phyloP scores from a whole-genome alignment of 2,797 vertebrate genomes.

The Hydrocynus forskahlii region DNA sequence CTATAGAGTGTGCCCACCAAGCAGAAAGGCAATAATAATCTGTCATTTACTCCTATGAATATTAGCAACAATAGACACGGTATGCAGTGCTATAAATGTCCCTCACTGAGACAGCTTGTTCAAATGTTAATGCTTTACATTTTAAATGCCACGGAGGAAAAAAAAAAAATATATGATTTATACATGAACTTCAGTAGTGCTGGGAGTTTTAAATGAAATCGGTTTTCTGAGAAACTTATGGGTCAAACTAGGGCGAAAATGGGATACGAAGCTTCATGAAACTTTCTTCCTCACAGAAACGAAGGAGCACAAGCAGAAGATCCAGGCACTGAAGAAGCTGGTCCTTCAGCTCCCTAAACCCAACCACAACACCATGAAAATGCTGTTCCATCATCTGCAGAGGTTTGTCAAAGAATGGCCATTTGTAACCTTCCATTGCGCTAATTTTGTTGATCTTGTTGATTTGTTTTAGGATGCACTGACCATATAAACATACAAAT shows the following conservation, averaged over 20 bases:
- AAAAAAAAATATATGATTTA: not conserved
- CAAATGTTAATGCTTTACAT: constrained; percentile 16
- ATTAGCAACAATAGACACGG: not conserved
- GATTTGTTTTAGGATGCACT: too few relatives aligned
- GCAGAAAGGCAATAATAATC: not conserved
- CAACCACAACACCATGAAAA: constrained; percentile 91
- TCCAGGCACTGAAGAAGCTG: constrained; percentile 82
- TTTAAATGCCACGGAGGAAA: not conserved
- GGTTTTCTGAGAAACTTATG: constrained; percentile 44
- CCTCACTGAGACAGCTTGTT: not conserved
- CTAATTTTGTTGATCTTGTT: too few relatives aligned
- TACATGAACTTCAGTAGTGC: not conserved
- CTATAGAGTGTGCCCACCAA: constrained; percentile 3
- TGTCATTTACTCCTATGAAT: not conserved
- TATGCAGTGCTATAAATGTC: not conserved
- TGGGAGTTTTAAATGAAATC: constrained; percentile 4
- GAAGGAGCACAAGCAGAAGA: constrained; percentile 77
- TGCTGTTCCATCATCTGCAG: constrained; percentile 88
- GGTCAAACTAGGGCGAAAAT: constrained; percentile 34
- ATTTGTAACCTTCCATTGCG: too few relatives aligned
- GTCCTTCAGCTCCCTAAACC: constrained; percentile 86
- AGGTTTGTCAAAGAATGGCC: constrained; percentile 76
- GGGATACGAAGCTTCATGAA: constrained; percentile 37
- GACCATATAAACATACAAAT: too few relatives aligned
- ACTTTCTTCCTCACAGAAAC: constrained; percentile 81